Evolutionary conservation across 2,888 invertebrate species (phyloP).

Genomic region (Sinotaia quadrata): DNA sequence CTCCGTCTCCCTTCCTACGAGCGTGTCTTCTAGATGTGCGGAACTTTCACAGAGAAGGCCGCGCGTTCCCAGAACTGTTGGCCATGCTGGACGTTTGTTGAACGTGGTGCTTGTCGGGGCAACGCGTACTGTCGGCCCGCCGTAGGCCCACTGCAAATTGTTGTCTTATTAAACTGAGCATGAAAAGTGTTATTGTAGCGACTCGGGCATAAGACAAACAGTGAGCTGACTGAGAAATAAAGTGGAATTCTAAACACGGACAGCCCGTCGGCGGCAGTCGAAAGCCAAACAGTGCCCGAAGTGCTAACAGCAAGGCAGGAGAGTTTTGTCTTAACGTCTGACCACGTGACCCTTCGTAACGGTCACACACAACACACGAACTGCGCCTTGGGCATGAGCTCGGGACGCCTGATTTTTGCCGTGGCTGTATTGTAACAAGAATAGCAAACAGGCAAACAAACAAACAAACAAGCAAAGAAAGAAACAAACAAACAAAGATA

Average conservation of each 20-base stretch:
- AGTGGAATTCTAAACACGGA: slow-evolving; percentile 23
- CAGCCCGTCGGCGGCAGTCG: neutral
- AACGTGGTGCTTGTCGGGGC: neutral
- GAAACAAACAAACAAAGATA: neutral
- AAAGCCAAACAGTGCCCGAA: neutral
- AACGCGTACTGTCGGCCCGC: neutral
- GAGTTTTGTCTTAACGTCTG: too few species aligned
- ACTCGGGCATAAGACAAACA: slow-evolving; percentile 18
- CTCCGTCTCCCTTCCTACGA: too few species aligned
- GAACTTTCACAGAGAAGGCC: too few species aligned
- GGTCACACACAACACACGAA: too few species aligned
- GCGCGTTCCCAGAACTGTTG: neutral
- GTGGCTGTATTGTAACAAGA: too few species aligned
- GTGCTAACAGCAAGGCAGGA: too few species aligned
- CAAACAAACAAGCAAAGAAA: neutral
- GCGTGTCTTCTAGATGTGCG: too few species aligned
- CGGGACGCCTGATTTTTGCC: too few species aligned
- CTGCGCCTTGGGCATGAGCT: too few species aligned
- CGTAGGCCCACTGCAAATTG: slow-evolving; percentile 17
- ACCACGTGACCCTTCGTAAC: too few species aligned
- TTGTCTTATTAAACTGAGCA: slow-evolving; percentile 16
- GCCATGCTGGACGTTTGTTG: neutral
- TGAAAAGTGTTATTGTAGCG: slow-evolving; percentile 25
- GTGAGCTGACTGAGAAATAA: slow-evolving; percentile 12
- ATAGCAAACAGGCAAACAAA: neutral